Base-by-base conservation (phyloP, 2,797 vertebrate genomes). In the Hippocampus kuda region DNA sequence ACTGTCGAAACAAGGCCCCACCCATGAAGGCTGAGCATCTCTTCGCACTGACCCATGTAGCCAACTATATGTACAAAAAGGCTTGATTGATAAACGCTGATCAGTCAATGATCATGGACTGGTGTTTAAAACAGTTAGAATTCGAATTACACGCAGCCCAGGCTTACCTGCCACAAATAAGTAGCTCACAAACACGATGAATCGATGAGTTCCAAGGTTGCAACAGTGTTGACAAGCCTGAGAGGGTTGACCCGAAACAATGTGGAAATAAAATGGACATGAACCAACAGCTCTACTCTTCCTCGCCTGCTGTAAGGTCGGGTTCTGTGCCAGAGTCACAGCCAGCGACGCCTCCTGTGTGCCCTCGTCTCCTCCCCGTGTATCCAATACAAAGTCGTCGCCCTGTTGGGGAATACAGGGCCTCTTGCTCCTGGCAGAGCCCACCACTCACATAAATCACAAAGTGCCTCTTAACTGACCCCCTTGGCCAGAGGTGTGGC, bases 371-470 rank as follows among this genome's bases (percentile, higher is more conserved):
- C 73, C 83, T 72, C 70, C 80, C 79, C 73, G 60, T 79, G 72
- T 78, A 80, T 74, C 77, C 81, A 70, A 68, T 84, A 85, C 84
- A 78, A 72, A 76, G 76, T 85, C 83, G 84, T 74, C 61, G 68
- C 65, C 42, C 71, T 69, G 73, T 30, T 49, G 65, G 73, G 65
- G 57, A 75, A 72, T 34, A 76, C 51, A 1, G 75, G 75, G 72
- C 64, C 74, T 79, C 72, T 74, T 77, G 70, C n/a, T 68, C 72
- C 67, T 83, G 75, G 75, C 66, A 79, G 73, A 72, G 77, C 77
- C 74, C 69, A 75, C 79, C 69, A 83, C 72, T 77, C 69, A 68
- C 77, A 75, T 88, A 86, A 87, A 88, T 88, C 84, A 85, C 60
- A 75, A 73, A 65, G 73, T 70, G 70, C 69, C 67, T 75, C 82